A percentile compares a stretch with the other conserved stretches of the same genome.
Conservation (phyloP, 1,140 invertebrate genomes). For the Aphaenogaster rudis region DNA sequence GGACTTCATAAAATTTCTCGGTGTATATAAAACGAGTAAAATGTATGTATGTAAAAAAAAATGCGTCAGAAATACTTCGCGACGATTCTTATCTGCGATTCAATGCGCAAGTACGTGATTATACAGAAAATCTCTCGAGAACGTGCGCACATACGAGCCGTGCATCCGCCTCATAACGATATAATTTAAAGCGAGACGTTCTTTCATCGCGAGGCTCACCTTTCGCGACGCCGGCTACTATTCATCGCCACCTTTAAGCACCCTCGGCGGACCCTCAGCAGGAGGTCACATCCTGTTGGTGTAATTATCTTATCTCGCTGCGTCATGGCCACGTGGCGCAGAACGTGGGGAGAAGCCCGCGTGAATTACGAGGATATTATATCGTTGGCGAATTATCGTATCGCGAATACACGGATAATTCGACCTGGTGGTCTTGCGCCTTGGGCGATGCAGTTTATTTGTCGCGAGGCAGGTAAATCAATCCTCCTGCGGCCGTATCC, state of each 20-base stretch:
- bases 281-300: conserved; percentile 52
- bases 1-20: background rate
- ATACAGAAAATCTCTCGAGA: background rate
- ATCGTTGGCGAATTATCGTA: background rate
- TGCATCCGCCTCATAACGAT: background rate
- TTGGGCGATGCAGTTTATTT: conserved; percentile 35
- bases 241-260: conserved; percentile 58
- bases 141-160: background rate
- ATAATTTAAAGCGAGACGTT: conserved; percentile 38
- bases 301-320: conserved; percentile 69
- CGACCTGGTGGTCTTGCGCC: conserved; percentile 30
- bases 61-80: background rate
- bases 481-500: conserved; percentile 8
- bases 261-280: conserved; percentile 3
- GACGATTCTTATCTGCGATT: background rate
- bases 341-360: background rate
- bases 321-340: background rate
- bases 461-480: conserved; percentile 55
- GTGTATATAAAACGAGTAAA: no score
- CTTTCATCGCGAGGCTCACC: conserved; percentile 36
- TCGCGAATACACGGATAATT: conserved; percentile 29
- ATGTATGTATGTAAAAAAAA: no score
- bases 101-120: background rate
- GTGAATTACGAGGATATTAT: conserved; percentile 60
- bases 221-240: conserved; percentile 28